Conservation (phyloP, 2,113 vertebrate species). For the Lagopus leucura region DNA sequence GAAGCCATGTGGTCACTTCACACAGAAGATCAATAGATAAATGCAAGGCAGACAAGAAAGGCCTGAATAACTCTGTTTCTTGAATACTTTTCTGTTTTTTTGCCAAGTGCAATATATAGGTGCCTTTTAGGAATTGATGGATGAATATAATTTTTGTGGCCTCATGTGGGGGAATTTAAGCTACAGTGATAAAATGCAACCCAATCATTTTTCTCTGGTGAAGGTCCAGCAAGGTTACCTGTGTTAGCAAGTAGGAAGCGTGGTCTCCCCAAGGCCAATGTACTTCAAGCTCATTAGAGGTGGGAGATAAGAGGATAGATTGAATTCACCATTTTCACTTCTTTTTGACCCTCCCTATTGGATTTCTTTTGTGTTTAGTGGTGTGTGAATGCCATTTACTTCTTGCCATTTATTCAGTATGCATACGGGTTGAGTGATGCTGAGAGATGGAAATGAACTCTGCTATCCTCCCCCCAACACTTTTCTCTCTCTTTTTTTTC, state of each 20-base stretch:
- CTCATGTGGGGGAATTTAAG: not conserved
- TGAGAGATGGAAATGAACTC: not conserved
- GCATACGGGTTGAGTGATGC: accelerated
- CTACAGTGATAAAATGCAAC: not conserved
- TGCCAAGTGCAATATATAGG: not conserved
- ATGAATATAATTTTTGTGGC: not conserved
- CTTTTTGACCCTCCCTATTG: not conserved
- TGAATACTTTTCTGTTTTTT: not conserved
- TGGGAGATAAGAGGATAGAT: not conserved
- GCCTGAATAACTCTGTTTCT: not conserved
- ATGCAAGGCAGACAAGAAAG: not conserved
- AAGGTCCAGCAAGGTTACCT: not conserved
- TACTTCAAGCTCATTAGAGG: not conserved
- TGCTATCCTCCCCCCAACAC: not conserved
- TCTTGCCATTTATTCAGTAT: not conserved
- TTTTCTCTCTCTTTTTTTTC: not conserved
- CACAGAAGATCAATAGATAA: accelerated
- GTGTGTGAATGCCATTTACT: not conserved
- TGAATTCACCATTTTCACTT: not conserved
- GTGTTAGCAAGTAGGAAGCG: not conserved
- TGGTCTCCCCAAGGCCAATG: not conserved
- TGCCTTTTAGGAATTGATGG: not conserved
- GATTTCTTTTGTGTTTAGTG: not conserved
- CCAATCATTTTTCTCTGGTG: not conserved
- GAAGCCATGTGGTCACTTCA: not conserved